A percentile compares a stretch with the other conserved stretches of the same genome.
These are phyloP conservation scores for Mesorhabditis belari DNA, from an alignment of 2,888 invertebrate species.

Conservation along the genomic window DNA sequence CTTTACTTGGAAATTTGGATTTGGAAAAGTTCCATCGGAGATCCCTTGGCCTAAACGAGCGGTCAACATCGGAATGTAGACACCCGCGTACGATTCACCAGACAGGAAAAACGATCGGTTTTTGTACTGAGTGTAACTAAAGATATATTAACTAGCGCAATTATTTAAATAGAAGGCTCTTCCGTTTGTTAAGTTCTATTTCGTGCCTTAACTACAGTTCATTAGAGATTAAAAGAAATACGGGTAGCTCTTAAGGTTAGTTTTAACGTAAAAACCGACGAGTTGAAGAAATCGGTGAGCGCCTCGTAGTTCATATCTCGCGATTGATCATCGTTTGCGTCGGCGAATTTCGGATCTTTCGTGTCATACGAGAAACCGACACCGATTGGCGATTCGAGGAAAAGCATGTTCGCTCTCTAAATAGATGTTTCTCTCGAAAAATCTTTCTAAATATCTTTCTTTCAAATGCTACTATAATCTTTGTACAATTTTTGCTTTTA, in stretches of 20 bases:
- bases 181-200: too few relatives aligned
- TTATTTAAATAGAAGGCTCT: too few relatives aligned
- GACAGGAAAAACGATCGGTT: slow-evolving; percentile 56
- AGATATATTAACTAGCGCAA: not conserved
- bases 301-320: slow-evolving; percentile 56
- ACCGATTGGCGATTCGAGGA: slow-evolving; percentile 57
- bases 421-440: not conserved
- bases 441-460: too few relatives aligned
- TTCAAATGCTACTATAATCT: too few relatives aligned
- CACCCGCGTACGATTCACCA: slow-evolving; percentile 55
- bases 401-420: slow-evolving; percentile 58
- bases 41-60: slow-evolving; percentile 48
- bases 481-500: not conserved
- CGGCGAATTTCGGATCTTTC: slow-evolving; percentile 10
- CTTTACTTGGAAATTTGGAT: slow-evolving; percentile 33
- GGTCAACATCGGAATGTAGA: slow-evolving; percentile 51
- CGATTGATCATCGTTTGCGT: slow-evolving; percentile 37
- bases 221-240: too few relatives aligned
- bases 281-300: slow-evolving; percentile 56
- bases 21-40: slow-evolving; percentile 23
- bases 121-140: slow-evolving; percentile 53
- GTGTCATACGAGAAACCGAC: slow-evolving; percentile 52
- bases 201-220: too few relatives aligned
- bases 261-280: too few relatives aligned
- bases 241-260: too few relatives aligned